Conservation (phyloP, 1,140 invertebrate species). For the Daktulosphaira vitifoliae region DNA sequence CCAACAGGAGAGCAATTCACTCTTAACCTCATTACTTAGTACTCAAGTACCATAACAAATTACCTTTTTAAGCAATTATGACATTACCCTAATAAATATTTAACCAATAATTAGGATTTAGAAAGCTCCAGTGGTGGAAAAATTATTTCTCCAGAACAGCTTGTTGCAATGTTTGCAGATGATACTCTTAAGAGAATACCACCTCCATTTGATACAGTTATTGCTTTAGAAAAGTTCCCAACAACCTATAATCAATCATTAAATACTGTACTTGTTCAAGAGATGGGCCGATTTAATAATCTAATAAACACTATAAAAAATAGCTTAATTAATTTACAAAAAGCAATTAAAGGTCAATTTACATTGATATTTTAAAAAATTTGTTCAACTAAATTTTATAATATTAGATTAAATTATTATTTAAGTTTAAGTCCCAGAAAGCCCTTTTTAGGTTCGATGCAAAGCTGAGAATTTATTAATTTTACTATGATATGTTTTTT, state of each 20-base stretch:
- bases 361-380: constrained; percentile 29
- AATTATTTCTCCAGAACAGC: neutral
- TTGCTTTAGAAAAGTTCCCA: constrained; percentile 62
- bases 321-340: constrained; percentile 63
- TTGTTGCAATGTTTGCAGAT: constrained; percentile 43
- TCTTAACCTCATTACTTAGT: constrained; percentile 69
- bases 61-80: too few species aligned
- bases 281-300: constrained; percentile 73
- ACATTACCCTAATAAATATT: too few species aligned
- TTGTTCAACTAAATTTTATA: neutral
- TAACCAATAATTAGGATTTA: neutral
- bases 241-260: constrained; percentile 75
- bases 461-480: too few species aligned
- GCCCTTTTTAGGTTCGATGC: too few species aligned
- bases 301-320: constrained; percentile 55
- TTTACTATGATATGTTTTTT: too few species aligned
- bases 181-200: constrained; percentile 68
- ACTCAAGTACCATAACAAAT: constrained; percentile 59
- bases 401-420: constrained; percentile 39
- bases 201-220: constrained; percentile 58
- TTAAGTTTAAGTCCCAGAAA: too few species aligned
- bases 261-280: constrained; percentile 62
- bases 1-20: constrained; percentile 71
- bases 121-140: constrained; percentile 4
- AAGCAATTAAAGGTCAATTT: constrained; percentile 70